A percentile compares a stretch with the other conserved stretches of the same genome.
Conservation (phyloP, 2,113 vertebrate species). For the Raja brachyura region DNA sequence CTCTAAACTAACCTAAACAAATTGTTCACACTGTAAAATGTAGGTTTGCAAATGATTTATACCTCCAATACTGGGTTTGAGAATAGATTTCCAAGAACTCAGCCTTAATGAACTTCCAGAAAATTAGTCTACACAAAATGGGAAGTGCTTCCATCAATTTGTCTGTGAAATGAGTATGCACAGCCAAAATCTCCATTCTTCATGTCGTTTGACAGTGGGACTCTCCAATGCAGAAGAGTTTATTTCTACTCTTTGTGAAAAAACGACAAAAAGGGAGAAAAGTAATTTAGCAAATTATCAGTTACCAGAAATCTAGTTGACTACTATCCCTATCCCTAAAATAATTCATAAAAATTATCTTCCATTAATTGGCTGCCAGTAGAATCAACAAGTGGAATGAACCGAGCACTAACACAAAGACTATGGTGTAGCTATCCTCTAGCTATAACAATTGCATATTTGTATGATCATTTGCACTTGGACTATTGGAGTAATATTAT, state of each 20-base stretch:
- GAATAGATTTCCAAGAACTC: background rate
- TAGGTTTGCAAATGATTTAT: background rate
- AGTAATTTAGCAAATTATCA: background rate
- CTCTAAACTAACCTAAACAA: no score
- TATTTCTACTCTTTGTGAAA: background rate
- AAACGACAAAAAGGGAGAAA: background rate
- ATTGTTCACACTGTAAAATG: background rate
- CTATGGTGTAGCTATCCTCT: background rate
- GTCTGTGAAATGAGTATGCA: background rate
- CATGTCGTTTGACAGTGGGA: background rate
- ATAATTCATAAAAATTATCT: background rate
- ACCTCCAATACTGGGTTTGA: background rate
- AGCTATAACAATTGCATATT: background rate
- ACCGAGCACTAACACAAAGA: background rate
- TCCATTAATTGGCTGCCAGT: background rate
- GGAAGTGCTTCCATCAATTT: background rate
- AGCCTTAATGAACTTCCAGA: background rate
- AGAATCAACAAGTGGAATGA: background rate
- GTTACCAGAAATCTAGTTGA: background rate
- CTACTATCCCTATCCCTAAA: background rate
- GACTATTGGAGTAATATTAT: background rate
- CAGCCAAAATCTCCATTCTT: background rate
- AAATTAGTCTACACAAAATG: background rate
- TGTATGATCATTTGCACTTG: background rate
- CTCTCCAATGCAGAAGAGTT: background rate